Percentiles rank a stretch among this genome's conserved stretches.
Evolutionary conservation across 2,888 invertebrate genomes (phyloP).

Genomic region (Dolichopus griseipennis): DNA sequence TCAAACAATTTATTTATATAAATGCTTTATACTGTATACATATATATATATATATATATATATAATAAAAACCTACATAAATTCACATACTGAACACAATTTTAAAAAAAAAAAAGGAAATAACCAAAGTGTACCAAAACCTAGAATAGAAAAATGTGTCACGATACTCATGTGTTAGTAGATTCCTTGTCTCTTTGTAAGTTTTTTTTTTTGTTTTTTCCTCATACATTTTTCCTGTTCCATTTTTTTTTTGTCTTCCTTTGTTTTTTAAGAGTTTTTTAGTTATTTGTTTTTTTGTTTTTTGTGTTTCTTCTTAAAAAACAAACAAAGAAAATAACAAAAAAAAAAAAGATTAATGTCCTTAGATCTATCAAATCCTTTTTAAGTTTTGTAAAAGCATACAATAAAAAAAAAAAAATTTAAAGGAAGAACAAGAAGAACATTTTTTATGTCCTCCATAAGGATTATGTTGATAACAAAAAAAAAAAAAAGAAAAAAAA

Average conservation of each 20-base stretch:
- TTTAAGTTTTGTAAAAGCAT: background rate
- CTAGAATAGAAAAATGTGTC: background rate
- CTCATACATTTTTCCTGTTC: background rate
- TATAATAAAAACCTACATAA: too few relatives aligned
- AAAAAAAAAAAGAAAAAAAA: too few relatives aligned
- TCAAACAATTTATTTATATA: too few relatives aligned
- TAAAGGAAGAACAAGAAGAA: background rate
- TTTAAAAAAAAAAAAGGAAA: too few relatives aligned
- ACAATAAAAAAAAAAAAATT: background rate
- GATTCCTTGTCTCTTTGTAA: background rate
- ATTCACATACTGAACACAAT: too few relatives aligned
- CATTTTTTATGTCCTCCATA: background rate
- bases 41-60: too few relatives aligned
- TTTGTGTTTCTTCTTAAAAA: background rate
- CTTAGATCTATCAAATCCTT: conserved; percentile 6
- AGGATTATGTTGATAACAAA: background rate
- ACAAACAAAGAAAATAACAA: too few relatives aligned
- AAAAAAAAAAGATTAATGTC: background rate
- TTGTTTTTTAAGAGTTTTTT: background rate
- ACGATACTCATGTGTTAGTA: background rate
- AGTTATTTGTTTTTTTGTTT: background rate
- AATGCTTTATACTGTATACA: too few relatives aligned
- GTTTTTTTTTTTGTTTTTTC: background rate
- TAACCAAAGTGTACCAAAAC: too few relatives aligned
- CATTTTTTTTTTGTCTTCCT: background rate